phyloP scores from a whole-genome alignment of 37 sponge, comb jelly and placozoan genomes.

The Lycopodina hypogea region DNA sequence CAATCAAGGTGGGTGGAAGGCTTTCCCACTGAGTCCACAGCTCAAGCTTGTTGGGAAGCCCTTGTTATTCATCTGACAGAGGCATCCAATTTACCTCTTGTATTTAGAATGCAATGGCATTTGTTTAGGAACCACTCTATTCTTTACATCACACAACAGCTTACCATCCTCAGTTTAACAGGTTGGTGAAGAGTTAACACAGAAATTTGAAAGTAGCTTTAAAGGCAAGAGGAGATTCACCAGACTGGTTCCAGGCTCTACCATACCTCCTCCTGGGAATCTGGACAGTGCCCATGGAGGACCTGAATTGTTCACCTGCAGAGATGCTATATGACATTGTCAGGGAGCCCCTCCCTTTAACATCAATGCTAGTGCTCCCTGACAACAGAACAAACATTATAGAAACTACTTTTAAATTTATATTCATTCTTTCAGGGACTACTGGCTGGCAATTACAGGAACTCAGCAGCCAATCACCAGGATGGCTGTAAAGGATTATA shows the following conservation, averaged over 20 bases:
- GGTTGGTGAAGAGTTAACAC: conserved; percentile 15
- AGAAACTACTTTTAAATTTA: too few relatives aligned
- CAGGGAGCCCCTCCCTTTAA: too few relatives aligned
- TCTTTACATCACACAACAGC: conserved; percentile 29
- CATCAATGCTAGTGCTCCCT: too few relatives aligned
- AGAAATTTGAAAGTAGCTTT: conserved; percentile 10
- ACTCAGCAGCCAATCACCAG: too few relatives aligned
- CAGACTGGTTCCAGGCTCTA: conserved; percentile 19
- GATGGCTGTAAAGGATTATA: too few relatives aligned
- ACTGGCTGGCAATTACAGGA: too few relatives aligned
- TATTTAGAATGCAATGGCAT: conserved; percentile 15
- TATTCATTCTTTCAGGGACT: too few relatives aligned
- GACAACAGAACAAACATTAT: too few relatives aligned
- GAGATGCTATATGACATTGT: conserved; percentile 29
- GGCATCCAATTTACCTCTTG: conserved; percentile 33
- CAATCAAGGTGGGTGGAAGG: conserved; percentile 25
- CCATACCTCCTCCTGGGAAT: conserved; percentile 33
- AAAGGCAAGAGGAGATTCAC: conserved; percentile 6
- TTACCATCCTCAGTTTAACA: conserved; percentile 23
- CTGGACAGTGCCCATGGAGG: conserved; percentile 32
- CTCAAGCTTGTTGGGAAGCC: conserved; percentile 8
- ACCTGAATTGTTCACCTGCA: conserved; percentile 28
- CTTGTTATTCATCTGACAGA: conserved; percentile 20
- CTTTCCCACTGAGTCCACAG: conserved; percentile 25
- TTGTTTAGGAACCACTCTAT: conserved; percentile 24